phyloP scores from a whole-genome alignment of 2,113 vertebrate species.

The Tauraco erythrolophus region DNA sequence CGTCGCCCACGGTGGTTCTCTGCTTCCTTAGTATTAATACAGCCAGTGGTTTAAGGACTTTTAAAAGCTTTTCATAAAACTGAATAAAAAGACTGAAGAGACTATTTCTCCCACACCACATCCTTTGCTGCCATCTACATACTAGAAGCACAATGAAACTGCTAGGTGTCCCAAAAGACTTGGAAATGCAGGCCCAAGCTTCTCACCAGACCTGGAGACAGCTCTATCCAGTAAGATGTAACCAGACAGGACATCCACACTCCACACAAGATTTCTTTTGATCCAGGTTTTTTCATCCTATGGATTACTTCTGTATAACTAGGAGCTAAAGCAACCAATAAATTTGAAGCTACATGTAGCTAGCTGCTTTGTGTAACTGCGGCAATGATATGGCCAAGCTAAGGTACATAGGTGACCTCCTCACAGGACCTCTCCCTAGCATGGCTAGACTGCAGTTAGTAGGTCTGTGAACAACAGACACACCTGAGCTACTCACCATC shows the following conservation, averaged over 20 bases:
- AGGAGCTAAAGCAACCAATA: not conserved
- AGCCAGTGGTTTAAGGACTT: not conserved
- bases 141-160: not conserved
- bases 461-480: not conserved
- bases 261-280: not conserved
- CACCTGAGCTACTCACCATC: not conserved
- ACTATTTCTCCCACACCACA: not conserved
- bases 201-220: not conserved
- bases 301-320: not conserved
- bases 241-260: not conserved
- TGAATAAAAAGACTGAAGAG: not conserved
- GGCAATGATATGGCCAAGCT: accelerated
- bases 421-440: not conserved
- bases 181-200: not conserved
- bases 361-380: not conserved
- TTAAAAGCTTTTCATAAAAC: not conserved
- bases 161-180: not conserved
- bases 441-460: accelerated
- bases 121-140: not conserved
- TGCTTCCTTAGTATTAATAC: not conserved
- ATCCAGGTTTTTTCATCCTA: not conserved
- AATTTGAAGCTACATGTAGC: not conserved
- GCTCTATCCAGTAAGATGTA: not conserved
- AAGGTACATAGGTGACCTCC: accelerated
- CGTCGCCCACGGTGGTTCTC: not conserved